Base-by-base conservation (phyloP, 2,113 vertebrate species). In the Nycticorax nycticorax region DNA sequence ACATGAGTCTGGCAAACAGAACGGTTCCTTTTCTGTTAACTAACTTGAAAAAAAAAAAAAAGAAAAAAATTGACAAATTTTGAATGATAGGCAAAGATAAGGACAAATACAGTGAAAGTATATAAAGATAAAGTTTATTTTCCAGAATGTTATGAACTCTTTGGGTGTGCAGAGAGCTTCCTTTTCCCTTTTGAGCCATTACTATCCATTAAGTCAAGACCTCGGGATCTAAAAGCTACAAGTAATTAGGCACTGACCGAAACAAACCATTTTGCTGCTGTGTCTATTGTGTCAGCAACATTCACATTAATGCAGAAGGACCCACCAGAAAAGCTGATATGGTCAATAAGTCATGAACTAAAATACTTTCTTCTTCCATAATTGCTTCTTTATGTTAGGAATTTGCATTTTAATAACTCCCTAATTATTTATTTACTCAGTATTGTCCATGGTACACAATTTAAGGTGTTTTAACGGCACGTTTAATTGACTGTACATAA, bases 351-450 rank as follows among this genome's bases (percentile, higher is more conserved):
- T 67, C 66, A 85, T 30, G 62, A 84, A 41, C 45, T 64, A 18
- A 77, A 81, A 91, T n/a, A 56, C 3, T 92, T 96, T 69, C 37
- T 83, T 87, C 64, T 77, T 88, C 45, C 9, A 2, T 76, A 92
- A 96, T 87, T 94, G 50, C 64, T 72, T 64, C 75, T 93, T 82
- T 88, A 86, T 67, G 45, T 62, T 75, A 84, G 74, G 91, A 95
- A 93, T 95, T 94, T 95, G 91, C 92, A 93, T 97, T 92, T 94
- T 93, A 94, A 93, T 96, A 94, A 85, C 62, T 82, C 62, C 24
- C n/a, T 92, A 71, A 95, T 97, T 95, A 95, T 97, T 97, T 97
- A 93, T 95, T 96, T 97, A 95, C 89, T 97, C 7, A 1, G 16
- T 88, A 43, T 57, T 66, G 66, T 91, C 94, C 92, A 75, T 17